A percentile compares a stretch with the other conserved stretches of the same genome.
phyloP scores from a whole-genome alignment of 1,140 invertebrate species.

The Scaptomyza hsui region DNA sequence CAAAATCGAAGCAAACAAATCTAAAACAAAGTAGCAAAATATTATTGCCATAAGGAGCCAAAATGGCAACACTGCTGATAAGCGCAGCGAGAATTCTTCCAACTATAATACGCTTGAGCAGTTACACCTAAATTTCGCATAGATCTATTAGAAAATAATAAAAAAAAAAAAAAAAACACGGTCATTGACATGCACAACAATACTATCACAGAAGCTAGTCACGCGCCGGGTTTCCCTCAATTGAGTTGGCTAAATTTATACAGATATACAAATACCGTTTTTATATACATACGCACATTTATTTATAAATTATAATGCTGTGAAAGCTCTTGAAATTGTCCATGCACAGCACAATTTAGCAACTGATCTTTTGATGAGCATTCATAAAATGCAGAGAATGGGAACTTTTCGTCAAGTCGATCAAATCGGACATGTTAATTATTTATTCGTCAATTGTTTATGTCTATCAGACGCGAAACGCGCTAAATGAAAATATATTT shows the following conservation, averaged over 20 bases:
- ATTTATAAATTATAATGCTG: slow-evolving; percentile 32
- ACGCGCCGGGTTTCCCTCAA: slow-evolving; percentile 57
- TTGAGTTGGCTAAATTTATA: slow-evolving; percentile 26
- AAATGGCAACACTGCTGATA: slow-evolving; percentile 12
- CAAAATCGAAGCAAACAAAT: not conserved
- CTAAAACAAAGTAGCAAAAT: not conserved
- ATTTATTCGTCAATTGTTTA: slow-evolving; percentile 28
- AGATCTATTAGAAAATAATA: slow-evolving; percentile 21
- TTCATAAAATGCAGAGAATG: not conserved
- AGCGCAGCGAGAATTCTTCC: slow-evolving; percentile 9
- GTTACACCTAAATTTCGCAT: slow-evolving; percentile 38
- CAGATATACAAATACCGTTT: slow-evolving; percentile 3
- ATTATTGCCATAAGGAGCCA: not conserved
- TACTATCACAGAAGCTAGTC: slow-evolving; percentile 52
- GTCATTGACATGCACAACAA: slow-evolving; percentile 66
- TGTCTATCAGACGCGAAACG: slow-evolving; percentile 4
- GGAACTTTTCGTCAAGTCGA: slow-evolving; percentile 7
- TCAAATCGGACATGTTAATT: slow-evolving; percentile 29
- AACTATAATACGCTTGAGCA: slow-evolving; percentile 4
- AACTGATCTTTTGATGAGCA: slow-evolving; percentile 23
- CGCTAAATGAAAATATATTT: slow-evolving; percentile 20
- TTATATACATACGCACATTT: not conserved
- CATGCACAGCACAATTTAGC: slow-evolving; percentile 46
- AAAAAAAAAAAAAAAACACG: slow-evolving; percentile 21
- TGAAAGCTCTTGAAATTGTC: slow-evolving; percentile 60